These are phyloP conservation scores for Paramormyrops hopkinsi DNA, from an alignment of 2,797 vertebrate genomes.

Conservation along the genomic window DNA sequence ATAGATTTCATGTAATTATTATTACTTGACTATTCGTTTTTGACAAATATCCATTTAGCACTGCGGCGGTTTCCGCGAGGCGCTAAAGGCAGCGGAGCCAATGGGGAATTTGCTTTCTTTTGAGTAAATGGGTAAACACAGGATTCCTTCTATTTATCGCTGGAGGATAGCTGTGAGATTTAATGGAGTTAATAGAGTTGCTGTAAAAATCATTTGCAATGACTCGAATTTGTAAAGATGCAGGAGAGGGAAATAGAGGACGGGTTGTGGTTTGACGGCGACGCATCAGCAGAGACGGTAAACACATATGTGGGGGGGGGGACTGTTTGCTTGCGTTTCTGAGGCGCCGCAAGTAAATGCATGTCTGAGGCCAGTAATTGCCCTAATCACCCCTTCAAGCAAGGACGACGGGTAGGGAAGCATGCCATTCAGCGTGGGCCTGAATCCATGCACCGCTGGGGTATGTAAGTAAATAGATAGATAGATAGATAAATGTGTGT, in stretches of 20 bases:
- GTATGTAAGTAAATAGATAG: neutral
- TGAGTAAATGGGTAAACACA: neutral
- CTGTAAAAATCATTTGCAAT: constrained; percentile 38
- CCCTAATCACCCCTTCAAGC: constrained; percentile 3
- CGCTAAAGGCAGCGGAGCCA: neutral
- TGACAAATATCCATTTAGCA: constrained; percentile 1
- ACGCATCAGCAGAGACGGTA: neutral
- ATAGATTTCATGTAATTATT: constrained; percentile 15
- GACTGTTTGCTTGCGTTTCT: neutral
- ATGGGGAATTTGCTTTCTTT: constrained; percentile 8
- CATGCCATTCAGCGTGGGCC: neutral
- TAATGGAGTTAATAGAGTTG: neutral
- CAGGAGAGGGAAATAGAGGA: neutral
- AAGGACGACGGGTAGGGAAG: neutral
- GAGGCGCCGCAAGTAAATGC: neutral
- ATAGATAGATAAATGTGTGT: neutral
- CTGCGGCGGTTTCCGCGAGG: neutral
- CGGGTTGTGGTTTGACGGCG: neutral
- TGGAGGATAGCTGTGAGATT: neutral
- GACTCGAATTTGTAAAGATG: neutral
- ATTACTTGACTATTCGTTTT: neutral
- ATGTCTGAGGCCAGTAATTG: neutral
- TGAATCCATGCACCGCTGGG: neutral
- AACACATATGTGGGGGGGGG: neutral
- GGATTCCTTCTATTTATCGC: constrained; percentile 12